Evolutionary conservation across 2,113 vertebrate genomes (phyloP).

Genomic region (Odocoileus hemionus): DNA sequence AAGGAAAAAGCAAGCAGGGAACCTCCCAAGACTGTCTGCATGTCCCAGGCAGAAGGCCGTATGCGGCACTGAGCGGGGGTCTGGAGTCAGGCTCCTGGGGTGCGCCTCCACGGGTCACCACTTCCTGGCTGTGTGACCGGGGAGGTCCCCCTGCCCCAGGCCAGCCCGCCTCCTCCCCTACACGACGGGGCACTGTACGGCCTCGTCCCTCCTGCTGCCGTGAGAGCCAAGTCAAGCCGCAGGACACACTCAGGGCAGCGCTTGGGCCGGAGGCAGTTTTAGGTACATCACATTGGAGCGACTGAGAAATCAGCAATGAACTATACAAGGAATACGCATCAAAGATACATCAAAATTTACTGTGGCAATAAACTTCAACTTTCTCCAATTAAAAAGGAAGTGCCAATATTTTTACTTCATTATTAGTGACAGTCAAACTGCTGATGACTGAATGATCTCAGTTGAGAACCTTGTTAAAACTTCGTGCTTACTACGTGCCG

Average conservation of each 20-base stretch:
- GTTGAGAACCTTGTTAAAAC: neutral
- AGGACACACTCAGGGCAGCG: neutral
- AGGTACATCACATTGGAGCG: neutral
- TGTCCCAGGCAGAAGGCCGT: neutral
- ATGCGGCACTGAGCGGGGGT: neutral
- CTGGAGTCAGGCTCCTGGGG: neutral
- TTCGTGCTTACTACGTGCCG: accelerated
- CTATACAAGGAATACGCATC: neutral
- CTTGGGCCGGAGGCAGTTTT: neutral
- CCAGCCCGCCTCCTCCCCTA: neutral
- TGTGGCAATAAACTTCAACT: neutral
- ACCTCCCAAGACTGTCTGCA: neutral
- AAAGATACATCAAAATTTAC: neutral
- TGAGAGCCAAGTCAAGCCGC: neutral
- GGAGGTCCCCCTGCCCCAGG: neutral
- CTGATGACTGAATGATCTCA: neutral
- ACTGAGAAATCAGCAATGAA: neutral
- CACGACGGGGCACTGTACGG: neutral
- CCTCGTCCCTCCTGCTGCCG: neutral
- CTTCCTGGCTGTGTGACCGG: neutral
- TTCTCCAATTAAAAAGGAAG: neutral
- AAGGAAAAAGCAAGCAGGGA: neutral
- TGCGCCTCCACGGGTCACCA: too few relatives aligned
- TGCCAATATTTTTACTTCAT: neutral
- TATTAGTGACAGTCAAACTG: neutral